Base-by-base conservation (phyloP, 2,888 invertebrate genomes). In the Elaeidobius kamerunicus region DNA sequence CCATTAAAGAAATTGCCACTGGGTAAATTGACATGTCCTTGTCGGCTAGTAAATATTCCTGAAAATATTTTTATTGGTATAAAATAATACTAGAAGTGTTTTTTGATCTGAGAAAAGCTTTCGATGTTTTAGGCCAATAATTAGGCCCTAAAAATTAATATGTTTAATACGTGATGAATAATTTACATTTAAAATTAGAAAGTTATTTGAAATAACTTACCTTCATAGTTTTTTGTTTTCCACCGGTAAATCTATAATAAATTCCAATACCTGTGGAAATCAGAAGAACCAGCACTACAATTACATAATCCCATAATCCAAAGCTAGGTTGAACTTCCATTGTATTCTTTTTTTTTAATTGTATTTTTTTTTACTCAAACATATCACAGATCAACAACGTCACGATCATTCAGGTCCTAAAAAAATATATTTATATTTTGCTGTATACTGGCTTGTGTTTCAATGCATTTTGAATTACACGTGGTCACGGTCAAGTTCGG, bases 1-100 rank as follows among this genome's bases (percentile, higher is more conserved):
- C 91, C 87, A 93, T 91, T 52, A 94, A 72, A 2, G 92, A 92
- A 58, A 92, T 88, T 3, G 91, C 87, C 1, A 94, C 90, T 0
- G 93, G 91, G 6, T 77, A 69, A 61, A 88, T 78, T 4, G 86
- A 81, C 86, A 93, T 88, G 58, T 85, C 87, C 52, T 84, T 81
- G 67, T 91, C 84, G 0, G 91, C 94, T 47, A 89, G 71, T 52
- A 94, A 79, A 67, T 89, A 94, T 73, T 92, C 92, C 84, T 88
- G 73, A 51, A 74, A 74, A 38, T 34, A 39, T 1, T 14, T 5
- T 12, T 27, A n/a, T n/a, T n/a, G n/a, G n/a, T n/a, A n/a, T n/a
- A n/a, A n/a, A n/a, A n/a, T n/a, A n/a, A n/a, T n/a, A n/a, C n/a
- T n/a, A n/a, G n/a, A n/a, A n/a, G n/a, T n/a, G n/a, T n/a, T n/a